Conservation (phyloP, 2,797 vertebrate genomes). For the Sebastes iracundus region DNA sequence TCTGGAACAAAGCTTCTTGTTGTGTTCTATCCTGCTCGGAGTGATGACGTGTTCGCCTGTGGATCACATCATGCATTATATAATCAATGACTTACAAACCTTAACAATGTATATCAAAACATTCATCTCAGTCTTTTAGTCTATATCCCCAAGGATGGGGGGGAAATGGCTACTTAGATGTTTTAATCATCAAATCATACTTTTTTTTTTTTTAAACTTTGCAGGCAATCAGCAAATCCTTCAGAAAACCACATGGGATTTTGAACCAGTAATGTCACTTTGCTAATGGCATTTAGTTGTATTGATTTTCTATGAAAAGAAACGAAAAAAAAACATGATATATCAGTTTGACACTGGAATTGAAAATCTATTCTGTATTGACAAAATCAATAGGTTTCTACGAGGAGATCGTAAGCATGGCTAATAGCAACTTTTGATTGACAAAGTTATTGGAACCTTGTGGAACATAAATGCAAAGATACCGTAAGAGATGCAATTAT, state of each 20-base stretch:
- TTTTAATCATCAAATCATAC: slow-evolving; percentile 5
- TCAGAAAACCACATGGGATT: slow-evolving; percentile 33
- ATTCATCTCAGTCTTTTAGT: neutral
- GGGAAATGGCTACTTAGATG: neutral
- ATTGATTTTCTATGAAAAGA: slow-evolving; percentile 51
- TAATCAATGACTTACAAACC: neutral
- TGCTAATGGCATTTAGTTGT: slow-evolving; percentile 52
- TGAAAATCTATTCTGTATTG: slow-evolving; percentile 20
- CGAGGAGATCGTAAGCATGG: neutral
- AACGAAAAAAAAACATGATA: slow-evolving; percentile 1
- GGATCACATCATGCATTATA: neutral
- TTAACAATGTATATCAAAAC: neutral
- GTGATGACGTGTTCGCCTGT: neutral
- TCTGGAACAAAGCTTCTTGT: neutral
- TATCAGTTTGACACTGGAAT: slow-evolving; percentile 45
- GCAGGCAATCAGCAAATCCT: slow-evolving; percentile 43
- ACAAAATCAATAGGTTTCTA: slow-evolving; percentile 21
- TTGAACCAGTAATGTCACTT: slow-evolving; percentile 44
- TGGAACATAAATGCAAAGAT: neutral
- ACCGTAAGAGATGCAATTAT: neutral
- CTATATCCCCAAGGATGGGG: neutral
- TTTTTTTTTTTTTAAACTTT: neutral
- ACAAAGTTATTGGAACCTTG: neutral
- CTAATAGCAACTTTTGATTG: neutral
- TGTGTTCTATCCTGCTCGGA: neutral